Evolutionary conservation across 2,113 vertebrate genomes (phyloP).

Genomic region (Crotalus tigris): DNA sequence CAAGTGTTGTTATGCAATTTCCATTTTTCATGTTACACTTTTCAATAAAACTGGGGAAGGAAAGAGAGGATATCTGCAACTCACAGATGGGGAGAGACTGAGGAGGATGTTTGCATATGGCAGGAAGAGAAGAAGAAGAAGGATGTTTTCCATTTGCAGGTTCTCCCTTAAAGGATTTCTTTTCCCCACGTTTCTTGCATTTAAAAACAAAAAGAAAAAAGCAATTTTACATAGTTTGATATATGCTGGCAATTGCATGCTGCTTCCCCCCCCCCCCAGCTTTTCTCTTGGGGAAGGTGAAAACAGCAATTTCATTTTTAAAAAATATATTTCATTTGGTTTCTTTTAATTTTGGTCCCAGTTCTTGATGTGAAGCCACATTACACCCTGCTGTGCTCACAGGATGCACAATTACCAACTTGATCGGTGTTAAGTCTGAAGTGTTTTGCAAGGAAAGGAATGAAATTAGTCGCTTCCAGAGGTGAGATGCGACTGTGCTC

Average conservation of each 20-base stretch:
- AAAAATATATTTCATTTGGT: background rate
- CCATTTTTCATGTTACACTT: background rate
- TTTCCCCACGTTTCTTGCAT: background rate
- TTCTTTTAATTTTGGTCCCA: background rate
- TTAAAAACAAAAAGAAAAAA: background rate
- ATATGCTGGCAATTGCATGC: background rate
- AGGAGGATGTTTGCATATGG: background rate
- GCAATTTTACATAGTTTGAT: background rate
- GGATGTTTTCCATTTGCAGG: background rate
- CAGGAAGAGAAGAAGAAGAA: background rate
- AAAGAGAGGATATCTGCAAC: background rate
- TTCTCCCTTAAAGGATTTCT: background rate
- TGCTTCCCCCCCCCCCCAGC: background rate
- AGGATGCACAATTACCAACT: background rate
- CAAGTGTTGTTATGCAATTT: background rate
- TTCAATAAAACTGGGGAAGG: background rate
- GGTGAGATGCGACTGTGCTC: background rate
- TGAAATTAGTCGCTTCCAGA: background rate
- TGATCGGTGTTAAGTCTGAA: background rate
- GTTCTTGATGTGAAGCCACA: background rate
- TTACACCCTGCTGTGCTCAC: background rate
- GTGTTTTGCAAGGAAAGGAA: background rate
- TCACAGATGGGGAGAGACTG: background rate
- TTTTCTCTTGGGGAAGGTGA: background rate
- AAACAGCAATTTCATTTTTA: background rate